Conservation (phyloP, 2,888 invertebrate genomes). For the Acronicta psi region DNA sequence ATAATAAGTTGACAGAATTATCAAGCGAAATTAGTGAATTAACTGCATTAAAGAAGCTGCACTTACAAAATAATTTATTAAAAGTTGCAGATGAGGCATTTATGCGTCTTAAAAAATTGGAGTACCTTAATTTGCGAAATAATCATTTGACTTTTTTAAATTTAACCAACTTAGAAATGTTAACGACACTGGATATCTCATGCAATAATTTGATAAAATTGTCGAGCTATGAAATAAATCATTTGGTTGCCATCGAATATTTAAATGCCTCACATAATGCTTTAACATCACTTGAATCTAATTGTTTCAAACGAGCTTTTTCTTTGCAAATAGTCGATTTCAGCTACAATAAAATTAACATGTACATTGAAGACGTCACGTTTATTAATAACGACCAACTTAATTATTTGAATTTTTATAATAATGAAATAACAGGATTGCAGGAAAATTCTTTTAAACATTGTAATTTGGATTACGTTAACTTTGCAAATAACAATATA, state of each 20-base stretch:
- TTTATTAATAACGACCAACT: slow-evolving; percentile 72
- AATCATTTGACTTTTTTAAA: slow-evolving; percentile 72
- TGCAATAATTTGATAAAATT: slow-evolving; percentile 67
- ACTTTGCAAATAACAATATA: slow-evolving; percentile 72
- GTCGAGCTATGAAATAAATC: slow-evolving; percentile 70
- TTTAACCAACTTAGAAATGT: slow-evolving; percentile 66
- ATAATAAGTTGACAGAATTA: slow-evolving; percentile 66
- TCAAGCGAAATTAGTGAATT: slow-evolving; percentile 61
- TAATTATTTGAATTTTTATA: slow-evolving; percentile 68
- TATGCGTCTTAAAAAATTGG: slow-evolving; percentile 61
- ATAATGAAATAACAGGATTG: slow-evolving; percentile 69
- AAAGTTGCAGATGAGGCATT: slow-evolving; percentile 65
- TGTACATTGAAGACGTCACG: slow-evolving; percentile 67
- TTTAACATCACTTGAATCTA: slow-evolving; percentile 69
- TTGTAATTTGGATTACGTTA: slow-evolving; percentile 64
- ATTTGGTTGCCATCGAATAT: slow-evolving; percentile 62
- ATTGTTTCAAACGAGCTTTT: slow-evolving; percentile 72
- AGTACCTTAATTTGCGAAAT: slow-evolving; percentile 62
- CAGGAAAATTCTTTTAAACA: slow-evolving; percentile 71
- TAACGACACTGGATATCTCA: slow-evolving; percentile 70
- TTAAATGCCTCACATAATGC: slow-evolving; percentile 76
- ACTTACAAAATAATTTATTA: slow-evolving; percentile 72
- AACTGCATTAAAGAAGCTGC: slow-evolving; percentile 62
- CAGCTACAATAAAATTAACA: slow-evolving; percentile 71
- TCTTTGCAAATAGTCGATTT: slow-evolving; percentile 70